Base-by-base conservation (phyloP, 1,140 invertebrate genomes). In the Drosophila ficusphila region DNA sequence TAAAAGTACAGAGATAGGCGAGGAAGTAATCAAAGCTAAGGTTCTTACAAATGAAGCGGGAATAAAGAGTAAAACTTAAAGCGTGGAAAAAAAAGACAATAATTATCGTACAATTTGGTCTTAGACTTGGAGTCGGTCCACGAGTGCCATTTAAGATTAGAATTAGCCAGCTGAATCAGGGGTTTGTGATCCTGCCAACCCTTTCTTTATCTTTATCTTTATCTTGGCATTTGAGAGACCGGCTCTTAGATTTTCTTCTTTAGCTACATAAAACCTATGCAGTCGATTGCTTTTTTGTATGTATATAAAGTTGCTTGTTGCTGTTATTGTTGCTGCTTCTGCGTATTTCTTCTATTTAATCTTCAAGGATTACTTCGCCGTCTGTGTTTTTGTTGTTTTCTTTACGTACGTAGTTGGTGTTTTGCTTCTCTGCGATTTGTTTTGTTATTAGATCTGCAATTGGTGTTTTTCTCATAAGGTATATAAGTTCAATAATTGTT, bases 391-490 rank as follows among this genome's bases (percentile, higher is more conserved):
- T 47, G 23, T 23, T 60, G 21, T 16, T 65, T 34, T 36, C 54
- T 62, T 69, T 77, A 74, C 68, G 62, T 69, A 77, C 69, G 33
- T 77, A 83, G 64, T 83, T 83, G 70, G 51, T 83, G 79, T 81
- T 79, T 11, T 57, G 27, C 51, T 71, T 74, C 27, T 47, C 42
- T 78, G 74, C 70, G n/a, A 33, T 51, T 64, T 52, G 34, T 44
- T 44, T 65, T 64, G 25, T 42, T 47, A 39, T 42, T 47, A 39
- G 60, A 48, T 31, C 16, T 62, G 48, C 25, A 38, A 23, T 41
- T 57, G 27, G 23, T 64, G 31, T 62, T 54, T 25, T 67, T 64
- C 21, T 64, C 36, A 51, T 64, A 51, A 49, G 42, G 41, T 65
- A 67, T 68, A 36, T 46, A 68, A 42, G 49, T 56, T 69, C 33